Evolutionary conservation across 30 jellyfish, hydroid and myxozoan genomes (phyloP).

Genomic region (Chironex yamaguchii): DNA sequence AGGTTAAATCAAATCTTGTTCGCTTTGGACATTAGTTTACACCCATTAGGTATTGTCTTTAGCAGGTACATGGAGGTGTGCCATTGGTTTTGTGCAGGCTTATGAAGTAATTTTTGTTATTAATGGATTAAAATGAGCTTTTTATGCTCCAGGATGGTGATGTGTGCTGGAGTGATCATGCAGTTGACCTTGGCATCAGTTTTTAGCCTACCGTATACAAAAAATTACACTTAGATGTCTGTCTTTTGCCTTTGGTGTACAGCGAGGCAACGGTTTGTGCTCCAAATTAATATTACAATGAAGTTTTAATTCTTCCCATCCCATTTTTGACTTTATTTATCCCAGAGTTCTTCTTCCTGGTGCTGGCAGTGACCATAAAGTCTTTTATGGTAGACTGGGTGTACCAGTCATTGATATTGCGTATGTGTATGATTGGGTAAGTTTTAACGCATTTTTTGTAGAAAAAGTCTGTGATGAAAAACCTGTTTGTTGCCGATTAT

Average conservation of each 20-base stretch:
- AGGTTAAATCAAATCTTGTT: too few relatives aligned
- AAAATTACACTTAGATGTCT: too few relatives aligned
- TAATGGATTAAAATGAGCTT: too few relatives aligned
- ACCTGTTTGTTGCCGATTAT: background rate
- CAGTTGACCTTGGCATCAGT: too few relatives aligned
- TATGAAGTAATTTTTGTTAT: too few relatives aligned
- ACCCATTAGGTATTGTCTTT: too few relatives aligned
- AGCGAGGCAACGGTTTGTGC: background rate
- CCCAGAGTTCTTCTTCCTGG: conserved; percentile 70
- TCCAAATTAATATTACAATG: background rate
- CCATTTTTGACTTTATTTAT: background rate
- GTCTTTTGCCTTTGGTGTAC: background rate
- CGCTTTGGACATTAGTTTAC: too few relatives aligned
- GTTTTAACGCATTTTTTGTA: background rate
- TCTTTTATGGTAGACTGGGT: conserved; percentile 58
- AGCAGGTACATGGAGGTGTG: too few relatives aligned
- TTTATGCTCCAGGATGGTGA: too few relatives aligned
- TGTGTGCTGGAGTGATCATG: too few relatives aligned
- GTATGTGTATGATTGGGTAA: conserved; percentile 77
- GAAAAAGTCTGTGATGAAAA: background rate
- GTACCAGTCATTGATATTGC: conserved; percentile 69
- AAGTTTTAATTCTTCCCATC: background rate
- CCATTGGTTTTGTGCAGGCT: too few relatives aligned
- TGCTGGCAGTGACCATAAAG: conserved; percentile 80
- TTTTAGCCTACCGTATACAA: too few relatives aligned